Conservation (phyloP, 2,888 invertebrate species). For the Nemurella pictetii region DNA sequence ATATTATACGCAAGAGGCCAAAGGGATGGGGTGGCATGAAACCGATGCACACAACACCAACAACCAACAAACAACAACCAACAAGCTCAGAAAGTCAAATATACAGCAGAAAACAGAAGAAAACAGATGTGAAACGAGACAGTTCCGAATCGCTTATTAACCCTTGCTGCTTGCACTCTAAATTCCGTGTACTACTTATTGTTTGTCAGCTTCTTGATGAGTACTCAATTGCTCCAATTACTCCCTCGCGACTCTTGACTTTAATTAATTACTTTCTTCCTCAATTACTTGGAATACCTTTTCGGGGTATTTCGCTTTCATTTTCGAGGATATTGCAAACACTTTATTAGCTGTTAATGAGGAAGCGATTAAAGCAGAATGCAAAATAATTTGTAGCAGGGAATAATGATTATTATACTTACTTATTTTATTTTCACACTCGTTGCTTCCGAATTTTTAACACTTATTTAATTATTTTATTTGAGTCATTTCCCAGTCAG, state of each 20-base stretch:
- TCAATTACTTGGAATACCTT: background rate
- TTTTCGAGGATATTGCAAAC: too few species aligned
- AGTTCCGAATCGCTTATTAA: background rate
- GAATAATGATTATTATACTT: too few species aligned
- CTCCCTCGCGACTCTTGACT: background rate
- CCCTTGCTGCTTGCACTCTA: background rate
- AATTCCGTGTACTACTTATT: background rate
- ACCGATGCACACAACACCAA: background rate
- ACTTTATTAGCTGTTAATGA: too few species aligned
- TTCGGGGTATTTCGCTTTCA: background rate
- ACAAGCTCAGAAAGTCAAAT: background rate
- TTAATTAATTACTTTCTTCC: background rate
- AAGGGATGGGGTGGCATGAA: background rate
- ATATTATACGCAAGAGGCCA: background rate
- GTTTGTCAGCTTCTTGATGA: background rate
- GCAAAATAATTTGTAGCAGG: too few species aligned
- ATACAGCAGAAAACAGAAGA: background rate
- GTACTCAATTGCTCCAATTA: background rate
- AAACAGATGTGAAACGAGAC: background rate
- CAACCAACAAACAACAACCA: too few species aligned
- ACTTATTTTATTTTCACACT: too few species aligned
- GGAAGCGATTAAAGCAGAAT: too few species aligned
- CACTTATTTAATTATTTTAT: too few species aligned
- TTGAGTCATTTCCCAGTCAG: too few species aligned
- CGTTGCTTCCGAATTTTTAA: too few species aligned